Evolutionary conservation across 2,113 vertebrate genomes (phyloP).

Genomic region (Ciconia maguari): DNA sequence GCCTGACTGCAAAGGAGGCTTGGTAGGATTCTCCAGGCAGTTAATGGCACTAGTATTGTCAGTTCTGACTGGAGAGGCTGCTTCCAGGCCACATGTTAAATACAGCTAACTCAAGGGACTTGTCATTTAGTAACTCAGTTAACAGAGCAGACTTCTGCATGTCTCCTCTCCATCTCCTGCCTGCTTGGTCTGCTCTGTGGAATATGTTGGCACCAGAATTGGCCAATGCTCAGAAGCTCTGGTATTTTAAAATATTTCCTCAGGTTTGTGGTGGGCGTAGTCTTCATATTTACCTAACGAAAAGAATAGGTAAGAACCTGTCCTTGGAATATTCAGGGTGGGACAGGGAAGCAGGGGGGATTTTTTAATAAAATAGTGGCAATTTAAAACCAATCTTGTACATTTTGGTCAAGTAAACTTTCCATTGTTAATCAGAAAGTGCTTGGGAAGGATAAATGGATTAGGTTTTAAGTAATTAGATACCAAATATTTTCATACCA

Average conservation of each 20-base stretch:
- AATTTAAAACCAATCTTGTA: neutral
- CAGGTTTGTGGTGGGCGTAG: neutral
- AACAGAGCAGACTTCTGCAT: neutral
- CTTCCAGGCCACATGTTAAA: neutral
- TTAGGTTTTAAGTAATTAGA: neutral
- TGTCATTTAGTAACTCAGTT: neutral
- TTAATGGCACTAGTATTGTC: neutral
- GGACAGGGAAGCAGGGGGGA: fast-evolving
- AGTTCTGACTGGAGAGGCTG: neutral
- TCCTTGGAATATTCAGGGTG: neutral
- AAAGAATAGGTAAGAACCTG: neutral
- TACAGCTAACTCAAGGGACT: neutral
- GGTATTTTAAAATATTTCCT: neutral
- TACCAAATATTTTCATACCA: neutral
- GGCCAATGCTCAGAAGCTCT: neutral
- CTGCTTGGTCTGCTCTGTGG: neutral
- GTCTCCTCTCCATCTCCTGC: neutral
- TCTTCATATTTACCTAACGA: neutral
- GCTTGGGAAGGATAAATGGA: neutral
- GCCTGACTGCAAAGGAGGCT: neutral
- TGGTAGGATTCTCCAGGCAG: neutral
- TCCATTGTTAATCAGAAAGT: neutral
- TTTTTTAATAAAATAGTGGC: neutral
- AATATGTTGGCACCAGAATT: neutral
- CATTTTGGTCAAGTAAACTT: neutral